phyloP scores from a whole-genome alignment of 2,888 invertebrate species.

The Caradrina kadenii region DNA sequence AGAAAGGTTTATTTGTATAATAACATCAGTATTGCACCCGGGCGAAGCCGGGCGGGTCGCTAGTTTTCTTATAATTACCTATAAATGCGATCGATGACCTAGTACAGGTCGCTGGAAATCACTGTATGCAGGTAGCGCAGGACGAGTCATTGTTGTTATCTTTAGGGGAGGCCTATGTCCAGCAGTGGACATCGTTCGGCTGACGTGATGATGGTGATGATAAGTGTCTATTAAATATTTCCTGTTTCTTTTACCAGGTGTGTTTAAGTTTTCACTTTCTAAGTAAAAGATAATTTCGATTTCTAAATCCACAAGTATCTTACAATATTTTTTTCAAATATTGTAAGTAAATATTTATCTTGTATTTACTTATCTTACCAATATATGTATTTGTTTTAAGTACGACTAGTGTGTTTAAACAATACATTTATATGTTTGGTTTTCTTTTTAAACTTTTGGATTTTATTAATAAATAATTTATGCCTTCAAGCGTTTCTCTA shows the following conservation, averaged over 20 bases:
- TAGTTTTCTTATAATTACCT: no score
- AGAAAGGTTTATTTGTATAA: no score
- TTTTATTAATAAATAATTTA: neutral
- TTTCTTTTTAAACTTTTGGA: neutral
- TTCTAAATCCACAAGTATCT: conserved; percentile 22
- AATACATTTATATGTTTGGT: conserved; percentile 24
- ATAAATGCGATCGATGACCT: no score
- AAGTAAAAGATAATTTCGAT: conserved; percentile 10
- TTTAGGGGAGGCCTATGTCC: no score
- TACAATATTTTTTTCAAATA: conserved; percentile 46
- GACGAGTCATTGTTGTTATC: no score
- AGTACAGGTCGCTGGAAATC: no score
- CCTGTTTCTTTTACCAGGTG: neutral
- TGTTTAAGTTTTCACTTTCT: conserved; percentile 21
- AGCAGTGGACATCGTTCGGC: no score
- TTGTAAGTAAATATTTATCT: conserved; percentile 32
- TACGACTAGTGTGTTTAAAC: conserved; percentile 20
- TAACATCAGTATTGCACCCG: no score
- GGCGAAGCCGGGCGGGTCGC: no score
- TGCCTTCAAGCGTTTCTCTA: neutral
- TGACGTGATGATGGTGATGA: no score
- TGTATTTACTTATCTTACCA: neutral
- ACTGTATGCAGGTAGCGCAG: no score
- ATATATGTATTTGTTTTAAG: conserved; percentile 8
- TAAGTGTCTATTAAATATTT: neutral